phyloP scores from a whole-genome alignment of 1,140 invertebrate genomes.

The Drosophila equinoxialis region DNA sequence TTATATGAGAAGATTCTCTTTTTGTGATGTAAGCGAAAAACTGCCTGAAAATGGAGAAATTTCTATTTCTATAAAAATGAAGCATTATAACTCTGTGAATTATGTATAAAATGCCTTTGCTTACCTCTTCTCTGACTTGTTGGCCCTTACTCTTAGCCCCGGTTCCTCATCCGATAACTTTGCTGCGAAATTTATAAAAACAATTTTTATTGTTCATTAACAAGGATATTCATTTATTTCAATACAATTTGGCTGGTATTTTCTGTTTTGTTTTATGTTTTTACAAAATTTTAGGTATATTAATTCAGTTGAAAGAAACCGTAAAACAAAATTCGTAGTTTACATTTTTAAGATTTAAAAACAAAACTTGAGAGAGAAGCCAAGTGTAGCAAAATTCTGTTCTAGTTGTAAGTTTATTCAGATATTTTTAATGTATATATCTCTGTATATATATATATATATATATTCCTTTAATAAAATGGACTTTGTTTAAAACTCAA shows the following conservation, averaged over 20 bases:
- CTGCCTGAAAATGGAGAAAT: too few relatives aligned
- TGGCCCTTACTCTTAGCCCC: too few relatives aligned
- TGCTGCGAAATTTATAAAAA: too few relatives aligned
- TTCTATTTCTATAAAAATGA: too few relatives aligned
- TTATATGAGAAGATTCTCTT: too few relatives aligned
- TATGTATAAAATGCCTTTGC: too few relatives aligned
- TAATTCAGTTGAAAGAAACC: background rate
- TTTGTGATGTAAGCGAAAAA: too few relatives aligned
- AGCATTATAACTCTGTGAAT: too few relatives aligned
- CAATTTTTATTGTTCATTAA: background rate
- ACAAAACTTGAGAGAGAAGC: conserved; percentile 23
- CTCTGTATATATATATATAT: conserved; percentile 14
- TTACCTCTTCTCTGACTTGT: too few relatives aligned
- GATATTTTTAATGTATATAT: background rate
- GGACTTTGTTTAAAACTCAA: conserved; percentile 54
- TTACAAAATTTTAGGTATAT: background rate
- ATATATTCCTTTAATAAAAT: conserved; percentile 39
- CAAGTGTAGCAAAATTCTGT: conserved; percentile 49
- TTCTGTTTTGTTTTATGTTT: background rate
- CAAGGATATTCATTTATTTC: background rate
- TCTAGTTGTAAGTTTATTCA: background rate
- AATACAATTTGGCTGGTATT: background rate
- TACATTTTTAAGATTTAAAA: conserved; percentile 33
- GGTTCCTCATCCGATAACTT: too few relatives aligned
- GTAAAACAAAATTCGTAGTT: conserved; percentile 19